Percentiles rank a stretch among this genome's conserved stretches.
phyloP scores from a whole-genome alignment of 2,113 vertebrate species.

The Typhlomys cinereus region DNA sequence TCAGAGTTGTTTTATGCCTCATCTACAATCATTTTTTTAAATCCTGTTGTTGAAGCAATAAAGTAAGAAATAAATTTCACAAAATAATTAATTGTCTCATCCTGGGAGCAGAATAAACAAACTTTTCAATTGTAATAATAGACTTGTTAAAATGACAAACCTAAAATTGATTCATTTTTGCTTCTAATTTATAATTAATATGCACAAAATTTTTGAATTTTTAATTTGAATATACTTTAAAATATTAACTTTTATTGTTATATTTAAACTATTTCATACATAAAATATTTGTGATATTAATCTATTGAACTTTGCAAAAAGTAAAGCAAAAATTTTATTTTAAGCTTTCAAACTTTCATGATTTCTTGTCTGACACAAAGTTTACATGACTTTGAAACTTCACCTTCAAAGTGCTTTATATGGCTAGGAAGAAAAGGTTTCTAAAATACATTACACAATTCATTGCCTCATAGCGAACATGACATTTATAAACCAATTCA shows the following conservation, averaged over 20 bases:
- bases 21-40: not conserved
- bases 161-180: not conserved
- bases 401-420: conserved; percentile 45
- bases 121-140: not conserved
- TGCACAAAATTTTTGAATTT: not conserved
- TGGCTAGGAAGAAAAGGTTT: conserved; percentile 49
- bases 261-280: not conserved
- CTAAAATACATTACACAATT: conserved; percentile 74
- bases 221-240: not conserved
- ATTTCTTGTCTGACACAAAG: conserved; percentile 37
- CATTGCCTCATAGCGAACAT: conserved; percentile 70
- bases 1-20: not conserved
- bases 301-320: not conserved
- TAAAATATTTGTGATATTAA: not conserved
- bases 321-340: not conserved
- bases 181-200: not conserved
- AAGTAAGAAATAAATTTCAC: not conserved
- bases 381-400: conserved; percentile 75
- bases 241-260: not conserved
- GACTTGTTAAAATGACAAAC: not conserved
- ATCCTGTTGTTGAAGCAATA: not conserved
- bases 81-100: not conserved
- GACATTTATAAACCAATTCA: conserved; percentile 77
- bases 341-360: not conserved
- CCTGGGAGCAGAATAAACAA: not conserved